These are phyloP conservation scores for Odontesthes bonariensis DNA, from an alignment of 2,113 vertebrate genomes.

Conservation along the genomic window DNA sequence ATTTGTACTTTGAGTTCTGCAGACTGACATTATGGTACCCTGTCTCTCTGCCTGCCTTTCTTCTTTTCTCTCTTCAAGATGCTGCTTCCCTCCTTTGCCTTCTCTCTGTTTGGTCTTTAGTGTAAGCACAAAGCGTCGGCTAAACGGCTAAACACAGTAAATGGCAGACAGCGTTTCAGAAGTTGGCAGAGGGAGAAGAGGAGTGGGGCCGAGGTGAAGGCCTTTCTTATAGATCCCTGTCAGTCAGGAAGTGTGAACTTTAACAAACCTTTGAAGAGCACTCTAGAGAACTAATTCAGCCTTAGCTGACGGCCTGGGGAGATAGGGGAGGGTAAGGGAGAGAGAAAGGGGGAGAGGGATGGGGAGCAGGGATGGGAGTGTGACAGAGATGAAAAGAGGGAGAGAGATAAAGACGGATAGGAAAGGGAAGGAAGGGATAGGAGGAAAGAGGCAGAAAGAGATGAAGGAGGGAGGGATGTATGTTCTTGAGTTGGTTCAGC, in stretches of 20 bases:
- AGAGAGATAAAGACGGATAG: constrained; percentile 56
- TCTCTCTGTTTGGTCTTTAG: constrained; percentile 63
- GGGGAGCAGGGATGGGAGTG: constrained; percentile 20
- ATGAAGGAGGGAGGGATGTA: constrained; percentile 65
- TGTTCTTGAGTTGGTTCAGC: constrained; percentile 78
- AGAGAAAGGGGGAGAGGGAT: constrained; percentile 7
- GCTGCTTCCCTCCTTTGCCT: constrained; percentile 38
- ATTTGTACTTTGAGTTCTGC: constrained; percentile 65
- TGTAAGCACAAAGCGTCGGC: constrained; percentile 65
- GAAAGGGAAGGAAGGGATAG: constrained; percentile 46
- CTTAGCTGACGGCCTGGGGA: constrained; percentile 67
- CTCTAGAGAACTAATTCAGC: constrained; percentile 84
- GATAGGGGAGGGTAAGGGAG: constrained; percentile 36
- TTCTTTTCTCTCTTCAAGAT: constrained; percentile 45
- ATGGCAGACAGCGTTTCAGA: constrained; percentile 71
- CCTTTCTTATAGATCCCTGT: constrained; percentile 81
- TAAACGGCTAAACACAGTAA: constrained; percentile 75
- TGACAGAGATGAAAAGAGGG: constrained; percentile 66
- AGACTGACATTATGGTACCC: constrained; percentile 60
- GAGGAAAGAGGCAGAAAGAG: constrained; percentile 56
- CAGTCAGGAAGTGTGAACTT: constrained; percentile 84
- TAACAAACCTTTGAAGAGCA: constrained; percentile 84
- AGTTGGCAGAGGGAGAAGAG: constrained; percentile 62
- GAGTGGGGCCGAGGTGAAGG: constrained; percentile 70
- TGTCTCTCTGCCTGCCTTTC: constrained; percentile 46